Base-by-base conservation (phyloP, 2,113 vertebrate genomes). In the Cynoglossus semilaevis region DNA sequence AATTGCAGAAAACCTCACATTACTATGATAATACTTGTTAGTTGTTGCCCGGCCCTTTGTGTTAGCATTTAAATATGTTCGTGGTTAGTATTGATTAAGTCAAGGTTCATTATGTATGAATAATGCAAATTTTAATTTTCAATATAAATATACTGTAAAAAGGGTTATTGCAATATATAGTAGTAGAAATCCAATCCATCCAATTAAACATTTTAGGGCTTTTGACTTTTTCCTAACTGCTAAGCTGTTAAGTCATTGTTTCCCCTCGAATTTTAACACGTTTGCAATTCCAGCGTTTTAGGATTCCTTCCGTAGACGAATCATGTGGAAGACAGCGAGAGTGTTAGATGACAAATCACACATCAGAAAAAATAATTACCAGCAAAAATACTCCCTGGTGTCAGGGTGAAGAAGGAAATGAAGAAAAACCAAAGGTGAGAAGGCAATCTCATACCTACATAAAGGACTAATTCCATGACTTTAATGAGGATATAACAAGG, bases 401-500 rank as follows among this genome's bases (percentile, higher is more conserved):
- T 61, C 14, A 72, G 58, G 7, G 14, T 46, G 14, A 9, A 48
- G 53, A 57, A 53, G 56, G 4, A n/a, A n/a, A 19, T 13, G 11
- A 29, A 16, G 2, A 7, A 15, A n/a, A 19, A 18, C 45, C 7
- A 40, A n/a, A 3, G 48, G 46, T 16, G 9, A 13, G 51, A 58
- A 71, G 15, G 17, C 54, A 60, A 37, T n/a, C 1, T 11, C 12
- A 13, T 40, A 13, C 17, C 15, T 5, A 0, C 9, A 17, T 22
- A 59, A 0, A 8, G 45, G 42, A 19, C 49, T 34, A 19, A 65
- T 49, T 51, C 10, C 22, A 41, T 14, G 5, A 37, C 41, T 19
- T 34, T 9, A 56, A 37, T 63, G 18, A 16, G 54, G 42, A 55
- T 67, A 50, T 37, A 50, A 61, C 48, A 80, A 85, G 65, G 53